Percentiles rank a stretch among this genome's conserved stretches.
phyloP scores from a whole-genome alignment of 1,140 invertebrate genomes.

The Bombus waltoni region DNA sequence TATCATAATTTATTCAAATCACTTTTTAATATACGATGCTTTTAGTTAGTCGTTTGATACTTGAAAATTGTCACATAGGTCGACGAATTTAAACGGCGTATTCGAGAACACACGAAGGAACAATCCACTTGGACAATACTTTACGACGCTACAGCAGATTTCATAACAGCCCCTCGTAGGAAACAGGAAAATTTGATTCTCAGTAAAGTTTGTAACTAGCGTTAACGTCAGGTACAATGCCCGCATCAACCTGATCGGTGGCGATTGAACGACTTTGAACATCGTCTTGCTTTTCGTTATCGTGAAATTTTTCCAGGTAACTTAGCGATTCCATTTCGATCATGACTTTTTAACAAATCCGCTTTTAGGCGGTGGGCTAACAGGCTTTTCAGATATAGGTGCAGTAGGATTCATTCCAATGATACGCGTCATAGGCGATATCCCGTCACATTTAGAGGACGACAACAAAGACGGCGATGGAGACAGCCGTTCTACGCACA shows the following conservation, averaged over 20 bases:
- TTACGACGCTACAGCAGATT: background rate
- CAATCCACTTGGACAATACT: background rate
- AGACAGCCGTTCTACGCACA: conserved; percentile 85
- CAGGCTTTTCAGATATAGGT: conserved; percentile 76
- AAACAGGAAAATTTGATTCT: background rate
- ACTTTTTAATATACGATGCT: background rate
- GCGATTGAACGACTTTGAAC: background rate
- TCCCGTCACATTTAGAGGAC: conserved; percentile 49
- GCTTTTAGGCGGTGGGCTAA: conserved; percentile 83
- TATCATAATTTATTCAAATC: background rate
- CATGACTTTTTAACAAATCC: conserved; percentile 84
- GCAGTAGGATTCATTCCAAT: conserved; percentile 83
- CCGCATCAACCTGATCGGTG: conserved; percentile 38
- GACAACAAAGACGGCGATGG: conserved; percentile 72
- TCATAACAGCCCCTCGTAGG: background rate
- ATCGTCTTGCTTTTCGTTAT: background rate
- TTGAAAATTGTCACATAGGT: background rate
- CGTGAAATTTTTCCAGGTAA: background rate
- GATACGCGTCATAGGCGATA: conserved; percentile 44
- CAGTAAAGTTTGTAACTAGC: background rate
- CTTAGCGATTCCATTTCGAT: conserved; percentile 58
- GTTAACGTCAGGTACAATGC: conserved; percentile 39
- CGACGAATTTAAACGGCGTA: background rate
- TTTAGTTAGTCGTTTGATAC: background rate
- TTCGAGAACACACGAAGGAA: conserved; percentile 6